Conservation (phyloP, 2,888 invertebrate genomes). For the Diploptera punctata region DNA sequence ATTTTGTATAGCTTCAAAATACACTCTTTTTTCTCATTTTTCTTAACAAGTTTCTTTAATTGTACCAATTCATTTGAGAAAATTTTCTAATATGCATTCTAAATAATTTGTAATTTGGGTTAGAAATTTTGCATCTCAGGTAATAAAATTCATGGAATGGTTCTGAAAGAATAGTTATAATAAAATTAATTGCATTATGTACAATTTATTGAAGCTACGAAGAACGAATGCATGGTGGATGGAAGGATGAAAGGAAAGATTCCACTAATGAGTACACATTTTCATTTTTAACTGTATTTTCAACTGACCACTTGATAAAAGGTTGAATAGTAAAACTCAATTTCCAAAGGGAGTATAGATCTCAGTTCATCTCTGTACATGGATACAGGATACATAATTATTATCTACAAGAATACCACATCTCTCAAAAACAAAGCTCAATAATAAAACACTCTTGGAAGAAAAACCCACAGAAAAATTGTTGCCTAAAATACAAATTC, state of each 20-base stretch:
- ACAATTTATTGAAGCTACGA: no score
- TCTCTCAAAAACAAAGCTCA: slow-evolving; percentile 41
- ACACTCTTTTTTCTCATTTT: no score
- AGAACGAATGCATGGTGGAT: no score
- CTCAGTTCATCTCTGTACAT: slow-evolving; percentile 44
- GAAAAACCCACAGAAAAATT: slow-evolving; percentile 41
- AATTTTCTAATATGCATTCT: no score
- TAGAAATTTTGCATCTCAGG: no score
- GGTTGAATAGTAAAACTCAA: slow-evolving; percentile 41
- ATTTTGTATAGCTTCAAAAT: no score
- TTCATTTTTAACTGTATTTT: slow-evolving; percentile 35
- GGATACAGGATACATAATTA: slow-evolving; percentile 39
- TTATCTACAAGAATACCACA: slow-evolving; percentile 43
- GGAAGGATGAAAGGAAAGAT: background rate
- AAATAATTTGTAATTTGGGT: no score
- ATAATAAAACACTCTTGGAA: slow-evolving; percentile 40
- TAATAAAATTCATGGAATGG: no score
- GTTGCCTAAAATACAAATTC: slow-evolving; percentile 40
- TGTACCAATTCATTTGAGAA: no score
- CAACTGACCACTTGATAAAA: slow-evolving; percentile 41
- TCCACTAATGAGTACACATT: slow-evolving; percentile 2
- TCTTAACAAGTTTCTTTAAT: no score
- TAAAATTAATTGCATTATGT: no score
- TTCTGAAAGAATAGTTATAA: no score
- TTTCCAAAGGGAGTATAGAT: slow-evolving; percentile 36